Percentiles rank a stretch among this genome's conserved stretches.
phyloP scores from a whole-genome alignment of 2,113 vertebrate genomes.

The Circaetus cinerascens region DNA sequence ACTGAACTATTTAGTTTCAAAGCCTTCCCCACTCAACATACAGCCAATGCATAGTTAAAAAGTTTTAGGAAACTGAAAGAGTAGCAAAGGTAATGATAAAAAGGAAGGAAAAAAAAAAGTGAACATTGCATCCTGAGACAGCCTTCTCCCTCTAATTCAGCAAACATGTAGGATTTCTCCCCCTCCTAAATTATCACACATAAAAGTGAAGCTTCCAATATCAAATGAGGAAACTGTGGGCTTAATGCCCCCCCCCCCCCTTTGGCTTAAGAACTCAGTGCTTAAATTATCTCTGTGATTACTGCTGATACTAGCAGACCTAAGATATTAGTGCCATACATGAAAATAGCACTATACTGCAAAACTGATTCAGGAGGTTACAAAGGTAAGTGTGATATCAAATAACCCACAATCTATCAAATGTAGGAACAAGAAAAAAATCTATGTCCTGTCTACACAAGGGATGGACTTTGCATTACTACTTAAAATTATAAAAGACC shows the following conservation, averaged over 20 bases:
- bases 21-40: not conserved
- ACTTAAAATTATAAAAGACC: not conserved
- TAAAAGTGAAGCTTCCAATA: not conserved
- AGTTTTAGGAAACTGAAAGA: not conserved
- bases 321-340: not conserved
- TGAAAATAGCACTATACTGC: not conserved
- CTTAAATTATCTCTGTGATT: not conserved
- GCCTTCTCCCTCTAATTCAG: not conserved
- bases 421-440: not conserved
- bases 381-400: not conserved
- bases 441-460: not conserved
- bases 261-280: not conserved
- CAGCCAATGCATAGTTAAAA: fast-evolving
- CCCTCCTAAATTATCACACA: not conserved
- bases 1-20: not conserved
- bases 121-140: not conserved
- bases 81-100: not conserved
- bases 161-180: not conserved
- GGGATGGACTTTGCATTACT: not conserved
- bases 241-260: fast-evolving
- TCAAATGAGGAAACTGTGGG: not conserved
- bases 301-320: not conserved
- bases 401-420: not conserved
- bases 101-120: not conserved
- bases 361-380: not conserved